Base-by-base conservation (phyloP, 2,113 vertebrate genomes). In the Anguilla japonica region DNA sequence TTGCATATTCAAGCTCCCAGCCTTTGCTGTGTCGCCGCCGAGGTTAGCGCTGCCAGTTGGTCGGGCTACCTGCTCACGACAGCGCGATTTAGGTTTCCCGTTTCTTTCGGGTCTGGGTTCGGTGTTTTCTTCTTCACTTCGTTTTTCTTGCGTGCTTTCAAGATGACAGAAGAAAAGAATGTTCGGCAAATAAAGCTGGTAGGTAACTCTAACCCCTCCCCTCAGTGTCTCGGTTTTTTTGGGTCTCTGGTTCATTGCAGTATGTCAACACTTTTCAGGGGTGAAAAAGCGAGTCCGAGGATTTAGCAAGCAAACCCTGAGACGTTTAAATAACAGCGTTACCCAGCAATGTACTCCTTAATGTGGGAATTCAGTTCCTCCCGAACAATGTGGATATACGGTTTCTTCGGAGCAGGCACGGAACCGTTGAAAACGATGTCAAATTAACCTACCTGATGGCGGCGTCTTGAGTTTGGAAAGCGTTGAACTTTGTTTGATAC, bases 181-280 rank as follows among this genome's bases (percentile, higher is more conserved):
- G 89, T 84, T 91, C 90, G 94, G 92, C 93, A 92, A 88, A 89
- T 91, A 94, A 93, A 94, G 95, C 95, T 96, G 95, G 95, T 96
- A 95, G 91, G 95, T 95, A 91, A 91, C 93, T 84, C 91, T 85
- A 79, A 86, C 83, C 86, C 91, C 89, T 90, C 89, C 93, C 84
- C 57, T 29, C 41, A 18, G 41, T 82, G 26, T 78, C 78, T 85
- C 26, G 56, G 43, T 46, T 53, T 87, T 53, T 87, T 84, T 84
- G 86, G 71, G 63, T 83, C 80, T 26, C 79, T 34, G 79, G 57
- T 82, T 82, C 41, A 18, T 43, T 26, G 53, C 79, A 57, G 41
- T 29, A 71, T 85, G 87, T 82, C 87, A 82, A 29, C 87, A 81
- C 83, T 87, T 43, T 34, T 86, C 43, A 34, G 16, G 15, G 53